Conservation (phyloP, 2,797 vertebrate species). For the Chelidonichthys spinosus region DNA sequence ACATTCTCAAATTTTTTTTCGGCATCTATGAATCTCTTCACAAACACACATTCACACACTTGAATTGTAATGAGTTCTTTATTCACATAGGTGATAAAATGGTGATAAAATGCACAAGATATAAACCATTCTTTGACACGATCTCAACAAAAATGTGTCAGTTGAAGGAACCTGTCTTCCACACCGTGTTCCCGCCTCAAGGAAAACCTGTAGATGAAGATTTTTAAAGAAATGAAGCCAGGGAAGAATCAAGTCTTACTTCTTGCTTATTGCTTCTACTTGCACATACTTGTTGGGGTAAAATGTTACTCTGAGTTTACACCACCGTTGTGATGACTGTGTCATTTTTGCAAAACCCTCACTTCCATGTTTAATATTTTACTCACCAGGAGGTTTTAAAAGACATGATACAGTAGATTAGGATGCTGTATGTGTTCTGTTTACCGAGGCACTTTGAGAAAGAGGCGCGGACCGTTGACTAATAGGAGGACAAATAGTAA, state of each 20-base stretch:
- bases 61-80: neutral
- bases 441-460: neutral
- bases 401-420: neutral
- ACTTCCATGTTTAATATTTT: neutral
- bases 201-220: neutral
- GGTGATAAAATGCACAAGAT: neutral
- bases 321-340: neutral
- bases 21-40: neutral
- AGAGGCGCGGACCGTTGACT: neutral
- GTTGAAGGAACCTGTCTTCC: neutral
- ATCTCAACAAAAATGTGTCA: neutral
- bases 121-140: neutral
- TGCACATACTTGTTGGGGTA: neutral
- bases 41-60: neutral
- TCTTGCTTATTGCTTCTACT: neutral
- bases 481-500: slow-evolving; percentile 9
- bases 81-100: neutral
- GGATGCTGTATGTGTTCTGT: neutral
- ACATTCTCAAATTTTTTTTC: too few species aligned
- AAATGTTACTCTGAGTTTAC: too few species aligned
- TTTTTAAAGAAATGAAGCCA: neutral
- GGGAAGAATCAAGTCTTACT: neutral
- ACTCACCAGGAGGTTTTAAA: neutral
- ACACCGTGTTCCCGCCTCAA: neutral
- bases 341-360: neutral